Evolutionary conservation across 2,888 invertebrate genomes (phyloP), one percentile per base, ranked within the genome.

Genomic region (Sclerodermus sp.): DNA sequence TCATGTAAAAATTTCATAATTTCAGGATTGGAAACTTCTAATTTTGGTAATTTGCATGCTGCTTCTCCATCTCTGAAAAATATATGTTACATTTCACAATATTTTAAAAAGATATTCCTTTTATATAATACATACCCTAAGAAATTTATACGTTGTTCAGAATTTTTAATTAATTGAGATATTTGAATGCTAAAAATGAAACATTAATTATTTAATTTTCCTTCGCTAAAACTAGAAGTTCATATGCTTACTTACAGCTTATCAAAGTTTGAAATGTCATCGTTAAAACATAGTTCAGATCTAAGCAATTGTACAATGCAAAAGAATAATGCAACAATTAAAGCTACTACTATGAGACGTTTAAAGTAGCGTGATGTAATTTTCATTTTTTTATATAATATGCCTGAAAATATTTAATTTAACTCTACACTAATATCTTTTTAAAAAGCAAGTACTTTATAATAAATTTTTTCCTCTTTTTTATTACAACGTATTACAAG

Each of bases 1-100:
- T 83, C 74, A 57, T 83, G 81, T 51, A 91, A 84, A 64, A 88
- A 91, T 70, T 85, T 85, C 78, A 85, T 87, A 31, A 93, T 87
- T 64, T 89, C 89, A 6, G 87, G 85, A 55, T 88, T 85, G 66
- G 85, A 82, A 30, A 89, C 77, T 6, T 87, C 85, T 51, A 90
- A 76, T 43, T 82, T 75, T 0, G 90, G 89, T 62, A 86, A 83
- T 58, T 83, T 84, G 61, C 90, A 90, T 18, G 83, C 82, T 41
- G 70, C 62, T 14, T 50, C 54, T 36, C 71, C 73, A 47, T 75
- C 68, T 23, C 76, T 75, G 38, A n/a, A 16, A 42, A 42, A 45
- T 34, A 37, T 17, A 10, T 15, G 31, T 8, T 17, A 32, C 1
- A 30, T 17, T 14, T 34, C 18, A 18, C 39, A 17, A 15, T 31